phyloP scores from a whole-genome alignment of 1,140 invertebrate species.

The Plutomurus gul region DNA sequence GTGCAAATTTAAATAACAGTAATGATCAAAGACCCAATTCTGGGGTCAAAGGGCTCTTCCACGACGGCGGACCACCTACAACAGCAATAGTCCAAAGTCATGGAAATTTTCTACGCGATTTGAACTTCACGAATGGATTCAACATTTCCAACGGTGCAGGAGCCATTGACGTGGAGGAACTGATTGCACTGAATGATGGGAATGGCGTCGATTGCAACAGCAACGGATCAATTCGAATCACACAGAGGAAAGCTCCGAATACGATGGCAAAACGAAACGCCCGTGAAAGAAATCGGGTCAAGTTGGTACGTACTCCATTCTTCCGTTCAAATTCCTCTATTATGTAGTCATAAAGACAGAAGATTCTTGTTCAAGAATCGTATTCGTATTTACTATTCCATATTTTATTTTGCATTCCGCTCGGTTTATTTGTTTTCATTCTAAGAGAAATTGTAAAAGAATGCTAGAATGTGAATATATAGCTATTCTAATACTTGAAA shows the following conservation, averaged over 20 bases:
- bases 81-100: no score
- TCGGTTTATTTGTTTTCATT: no score
- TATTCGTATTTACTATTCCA: no score
- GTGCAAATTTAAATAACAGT: not conserved
- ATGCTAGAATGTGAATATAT: no score
- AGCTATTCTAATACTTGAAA: no score
- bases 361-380: no score
- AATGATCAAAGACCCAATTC: not conserved
- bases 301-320: constrained; percentile 57
- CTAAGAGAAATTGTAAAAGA: no score
- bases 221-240: not conserved
- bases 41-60: not conserved
- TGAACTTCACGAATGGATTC: not conserved
- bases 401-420: no score
- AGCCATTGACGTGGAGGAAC: not conserved
- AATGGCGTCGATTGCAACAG: not conserved
- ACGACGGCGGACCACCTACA: not conserved
- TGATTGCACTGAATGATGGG: not conserved
- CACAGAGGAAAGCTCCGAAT: not conserved
- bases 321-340: no score
- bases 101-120: not conserved
- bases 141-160: not conserved
- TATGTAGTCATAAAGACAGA: no score
- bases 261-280: constrained; percentile 64
- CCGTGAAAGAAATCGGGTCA: constrained; percentile 65